Evolutionary conservation across 1,140 invertebrate genomes (phyloP).

Genomic region (Rhopalosiphum padi): DNA sequence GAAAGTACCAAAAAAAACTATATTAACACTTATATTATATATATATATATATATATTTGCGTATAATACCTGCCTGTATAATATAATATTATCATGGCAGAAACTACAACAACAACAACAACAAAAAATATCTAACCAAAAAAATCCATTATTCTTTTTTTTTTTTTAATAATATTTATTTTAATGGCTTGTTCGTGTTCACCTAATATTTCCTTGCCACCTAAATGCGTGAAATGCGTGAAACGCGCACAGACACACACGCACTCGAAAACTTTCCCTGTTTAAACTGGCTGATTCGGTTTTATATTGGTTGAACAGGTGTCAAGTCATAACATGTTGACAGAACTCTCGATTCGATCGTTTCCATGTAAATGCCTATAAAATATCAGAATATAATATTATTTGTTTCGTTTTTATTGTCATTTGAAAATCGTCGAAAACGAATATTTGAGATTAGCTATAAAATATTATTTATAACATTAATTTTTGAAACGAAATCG

Average conservation of each 20-base stretch:
- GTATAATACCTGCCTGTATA: neutral
- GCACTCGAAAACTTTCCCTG: neutral
- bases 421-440: neutral
- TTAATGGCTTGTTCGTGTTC: slow-evolving; percentile 17
- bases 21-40: neutral
- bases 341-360: neutral
- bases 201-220: neutral
- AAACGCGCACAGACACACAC: neutral
- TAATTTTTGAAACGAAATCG: neutral
- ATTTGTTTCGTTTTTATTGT: neutral
- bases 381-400: neutral
- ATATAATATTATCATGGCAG: neutral
- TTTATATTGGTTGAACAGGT: neutral
- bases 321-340: neutral
- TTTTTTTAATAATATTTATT: neutral
- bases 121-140: neutral
- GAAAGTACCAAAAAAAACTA: neutral
- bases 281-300: neutral
- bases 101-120: neutral
- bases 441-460: neutral
- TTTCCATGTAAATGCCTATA: neutral
- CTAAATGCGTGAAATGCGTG: neutral
- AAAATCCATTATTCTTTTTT: neutral
- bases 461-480: neutral
- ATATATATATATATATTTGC: neutral